Conservation (phyloP, 2,113 vertebrate genomes). For the Hylia prasina region DNA sequence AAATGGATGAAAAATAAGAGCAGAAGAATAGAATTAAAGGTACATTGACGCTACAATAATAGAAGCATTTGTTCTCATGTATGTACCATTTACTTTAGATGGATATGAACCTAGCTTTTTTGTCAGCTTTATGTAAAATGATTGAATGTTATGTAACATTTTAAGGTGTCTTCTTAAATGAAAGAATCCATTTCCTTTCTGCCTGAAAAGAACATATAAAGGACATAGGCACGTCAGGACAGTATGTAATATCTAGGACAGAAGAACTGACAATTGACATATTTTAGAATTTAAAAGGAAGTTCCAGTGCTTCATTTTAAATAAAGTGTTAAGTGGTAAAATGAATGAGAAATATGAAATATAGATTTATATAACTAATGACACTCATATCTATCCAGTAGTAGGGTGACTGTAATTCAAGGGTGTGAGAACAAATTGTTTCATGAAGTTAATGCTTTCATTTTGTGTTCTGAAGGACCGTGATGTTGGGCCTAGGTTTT, state of each 20-base stretch:
- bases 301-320: neutral
- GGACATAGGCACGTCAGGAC: neutral
- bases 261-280: neutral
- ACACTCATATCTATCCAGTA: neutral
- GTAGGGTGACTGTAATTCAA: neutral
- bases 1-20: neutral
- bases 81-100: neutral
- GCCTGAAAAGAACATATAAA: neutral
- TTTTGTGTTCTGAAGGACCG: slow-evolving; percentile 45
- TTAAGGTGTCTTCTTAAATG: neutral
- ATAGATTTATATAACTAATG: neutral
- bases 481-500: neutral
- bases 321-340: neutral
- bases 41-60: neutral
- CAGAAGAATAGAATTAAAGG: neutral
- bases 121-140: neutral
- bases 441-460: slow-evolving; percentile 43
- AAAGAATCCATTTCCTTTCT: neutral
- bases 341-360: neutral
- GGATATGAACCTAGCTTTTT: neutral
- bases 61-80: neutral
- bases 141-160: neutral
- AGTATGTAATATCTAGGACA: neutral
- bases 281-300: neutral
- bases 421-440: slow-evolving; percentile 20